Evolutionary conservation across 2,888 invertebrate species (phyloP), one percentile per base, ranked within the genome.

Genomic region (Limulus polyphemus): DNA sequence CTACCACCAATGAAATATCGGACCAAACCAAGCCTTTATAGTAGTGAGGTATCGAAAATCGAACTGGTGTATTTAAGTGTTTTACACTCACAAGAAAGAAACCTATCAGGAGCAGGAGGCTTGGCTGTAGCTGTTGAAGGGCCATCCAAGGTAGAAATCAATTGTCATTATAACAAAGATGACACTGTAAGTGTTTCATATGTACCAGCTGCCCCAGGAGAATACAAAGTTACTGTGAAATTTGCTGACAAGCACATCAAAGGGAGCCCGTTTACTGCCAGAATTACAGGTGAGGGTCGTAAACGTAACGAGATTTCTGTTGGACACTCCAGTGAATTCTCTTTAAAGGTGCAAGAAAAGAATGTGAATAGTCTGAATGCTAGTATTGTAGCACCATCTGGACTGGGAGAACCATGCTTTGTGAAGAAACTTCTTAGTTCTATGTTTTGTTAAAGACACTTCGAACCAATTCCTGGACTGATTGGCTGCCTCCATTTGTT

Each of bases 281-380:
- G 95, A 72, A 78, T 83, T 59, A 80, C 81, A 59, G 94, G 93
- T 3, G 94, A 94, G 77, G 93, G 92, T 66, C 86, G 91, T 67
- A 94, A 97, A 79, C 85, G 93, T 73, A 93, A 95, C 75, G 95
- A 97, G 80, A 90, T 98, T 71, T 93, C 94, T 0, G 94, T 97
- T 2, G 97, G 97, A 59, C 93, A 93, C 67, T 94, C 94, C 76
- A 94, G 93, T 69, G 98, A 98, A 78, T 93, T 98, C 4, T 90
- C 93, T 1, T 83, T 98, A 60, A 93, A 93, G 77, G 87, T 95
- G 55, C 85, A 86, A 55, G 94, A 95, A 74, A 85, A 84, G 60
- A 95, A 97, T 76, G 85, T 95, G 72, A 83, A 90, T 58, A 87
- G 87, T 14, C 78, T 93, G 51, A 92, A 91, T 74, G 97, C 97